Evolutionary conservation across 2,113 vertebrate species (phyloP).

Genomic region (Numenius arquata): DNA sequence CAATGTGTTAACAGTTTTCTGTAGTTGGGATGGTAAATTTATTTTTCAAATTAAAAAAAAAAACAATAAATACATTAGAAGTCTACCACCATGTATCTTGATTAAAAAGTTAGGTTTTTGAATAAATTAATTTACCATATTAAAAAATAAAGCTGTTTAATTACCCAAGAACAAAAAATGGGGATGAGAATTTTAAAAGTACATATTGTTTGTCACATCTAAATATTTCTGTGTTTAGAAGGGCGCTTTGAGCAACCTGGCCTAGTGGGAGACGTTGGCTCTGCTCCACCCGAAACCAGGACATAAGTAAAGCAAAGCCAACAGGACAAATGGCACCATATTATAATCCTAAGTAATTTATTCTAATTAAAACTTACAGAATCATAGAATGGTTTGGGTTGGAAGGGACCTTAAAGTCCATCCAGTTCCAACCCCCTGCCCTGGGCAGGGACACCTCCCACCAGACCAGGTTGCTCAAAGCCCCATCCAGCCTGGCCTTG

Average conservation of each 20-base stretch:
- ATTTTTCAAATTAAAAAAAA: not conserved
- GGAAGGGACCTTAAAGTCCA: too few species aligned
- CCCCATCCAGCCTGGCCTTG: too few species aligned
- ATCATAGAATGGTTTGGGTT: too few species aligned
- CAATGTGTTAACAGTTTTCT: not conserved
- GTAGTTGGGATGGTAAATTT: not conserved
- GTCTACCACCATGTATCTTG: not conserved
- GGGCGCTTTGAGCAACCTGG: not conserved
- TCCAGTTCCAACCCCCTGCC: too few species aligned
- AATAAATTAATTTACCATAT: not conserved
- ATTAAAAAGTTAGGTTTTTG: not conserved
- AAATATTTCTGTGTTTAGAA: not conserved
- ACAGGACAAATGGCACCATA: too few species aligned
- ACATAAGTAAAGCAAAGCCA: too few species aligned
- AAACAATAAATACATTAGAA: too few species aligned
- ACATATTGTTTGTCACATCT: not conserved
- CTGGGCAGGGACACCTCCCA: too few species aligned
- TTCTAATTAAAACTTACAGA: too few species aligned
- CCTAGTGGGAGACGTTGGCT: not conserved
- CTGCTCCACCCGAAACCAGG: too few species aligned
- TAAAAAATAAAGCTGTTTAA: not conserved
- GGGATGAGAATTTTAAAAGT: not conserved
- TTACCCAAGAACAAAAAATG: not conserved
- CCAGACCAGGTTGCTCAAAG: too few species aligned
- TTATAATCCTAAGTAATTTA: too few species aligned